Evolutionary conservation across 2,888 invertebrate species (phyloP), one percentile per base, ranked within the genome.

Genomic region (Meandrusa payeni): DNA sequence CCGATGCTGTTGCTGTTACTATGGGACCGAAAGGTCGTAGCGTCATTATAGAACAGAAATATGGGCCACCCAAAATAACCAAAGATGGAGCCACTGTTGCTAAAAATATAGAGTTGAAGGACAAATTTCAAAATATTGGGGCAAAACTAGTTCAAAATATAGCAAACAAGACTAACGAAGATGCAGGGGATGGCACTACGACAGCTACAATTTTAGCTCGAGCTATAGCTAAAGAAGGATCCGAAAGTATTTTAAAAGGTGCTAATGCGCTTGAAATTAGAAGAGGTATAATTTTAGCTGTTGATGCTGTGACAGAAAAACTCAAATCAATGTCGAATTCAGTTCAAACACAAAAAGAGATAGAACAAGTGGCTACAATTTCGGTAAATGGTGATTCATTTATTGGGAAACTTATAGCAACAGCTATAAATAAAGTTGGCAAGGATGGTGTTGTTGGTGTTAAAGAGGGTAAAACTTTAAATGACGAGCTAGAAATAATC

Each of bases 1-100:
- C 99, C 10, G 98, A 99, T 89, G 98, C 99, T 36, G 99, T 99
- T 9, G 98, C 99, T 9, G 97, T 99, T 13, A 99, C 99, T 5
- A 97, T 99, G 98, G 99, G 99, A 7, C 99, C 99, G 34, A 99
- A 99, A 65, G 99, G 99, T 6, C 93, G 99, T 43, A 99, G 98
- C 77, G 99, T 99, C 3, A 98, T 99, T 60, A 90, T 99, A 58
- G 99, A 99, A 82, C 99, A 99, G 80, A 93, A 95, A 13, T 97
- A 97, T 95, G 99, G 99, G 6, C 95, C 97, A 42, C 99, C 99
- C 3, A 99, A 99, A 89, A 99, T 99, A 64, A 99, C 99, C n/a
- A 99, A 99, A 87, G 99, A 99, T 78, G 99, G 99, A 50, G 99
- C 99, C 0, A 99, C 99, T 0, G 99, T 99, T 5, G 99, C 99